Percentiles rank a stretch among this genome's conserved stretches.
phyloP scores from a whole-genome alignment of 2,888 invertebrate genomes.

The Drosophila nr. medialis region DNA sequence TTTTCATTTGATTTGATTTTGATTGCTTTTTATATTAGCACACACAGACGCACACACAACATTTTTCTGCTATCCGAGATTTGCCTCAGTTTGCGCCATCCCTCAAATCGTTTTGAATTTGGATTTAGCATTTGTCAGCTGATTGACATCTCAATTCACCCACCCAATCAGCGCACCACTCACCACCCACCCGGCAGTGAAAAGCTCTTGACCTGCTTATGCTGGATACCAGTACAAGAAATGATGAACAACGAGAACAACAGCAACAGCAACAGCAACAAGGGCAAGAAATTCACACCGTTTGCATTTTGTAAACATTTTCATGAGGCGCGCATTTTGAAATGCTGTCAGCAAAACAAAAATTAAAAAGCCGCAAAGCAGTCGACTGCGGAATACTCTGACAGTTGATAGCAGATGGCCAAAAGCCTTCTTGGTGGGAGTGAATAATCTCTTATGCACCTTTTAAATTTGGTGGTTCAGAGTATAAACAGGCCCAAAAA shows the following conservation, averaged over 20 bases:
- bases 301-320: conserved; percentile 52
- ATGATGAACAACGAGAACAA: conserved; percentile 20
- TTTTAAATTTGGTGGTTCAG: neutral
- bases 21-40: conserved; percentile 76
- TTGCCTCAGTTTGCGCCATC: neutral
- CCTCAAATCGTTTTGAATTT: conserved; percentile 36
- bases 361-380: neutral
- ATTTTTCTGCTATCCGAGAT: neutral
- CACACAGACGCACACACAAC: conserved; percentile 31
- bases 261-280: conserved; percentile 30
- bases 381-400: neutral
- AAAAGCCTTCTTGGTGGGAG: neutral
- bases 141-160: conserved; percentile 58
- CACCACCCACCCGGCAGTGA: neutral
- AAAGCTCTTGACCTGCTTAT: conserved; percentile 54
- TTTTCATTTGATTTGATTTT: conserved; percentile 82
- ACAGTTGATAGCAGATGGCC: neutral
- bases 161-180: neutral
- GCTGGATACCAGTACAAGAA: conserved; percentile 6
- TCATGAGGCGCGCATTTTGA: conserved; percentile 55
- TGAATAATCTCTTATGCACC: neutral
- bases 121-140: conserved; percentile 52
- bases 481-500: neutral
- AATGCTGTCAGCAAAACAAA: conserved; percentile 52
- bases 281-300: conserved; percentile 30